Percentiles rank a stretch among this genome's conserved stretches.
Evolutionary conservation across 2,888 invertebrate species (phyloP).

Genomic region (Hypselothyrea guttata): DNA sequence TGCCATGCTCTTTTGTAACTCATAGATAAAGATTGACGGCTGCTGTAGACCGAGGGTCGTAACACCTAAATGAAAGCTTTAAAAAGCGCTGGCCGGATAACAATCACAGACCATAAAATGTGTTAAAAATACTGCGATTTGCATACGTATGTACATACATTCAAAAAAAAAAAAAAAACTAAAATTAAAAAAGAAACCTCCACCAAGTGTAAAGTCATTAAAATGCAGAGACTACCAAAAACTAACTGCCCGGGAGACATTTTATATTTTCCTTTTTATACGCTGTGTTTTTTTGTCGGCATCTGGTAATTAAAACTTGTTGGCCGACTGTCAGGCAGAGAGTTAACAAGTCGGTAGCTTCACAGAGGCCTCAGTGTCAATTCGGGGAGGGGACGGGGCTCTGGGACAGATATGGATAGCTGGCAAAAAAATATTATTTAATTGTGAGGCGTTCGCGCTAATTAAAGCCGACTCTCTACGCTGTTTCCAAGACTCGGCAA

Average conservation of each 20-base stretch:
- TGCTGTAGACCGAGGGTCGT: not conserved
- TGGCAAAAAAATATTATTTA: constrained; percentile 72
- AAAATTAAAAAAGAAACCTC: constrained; percentile 11
- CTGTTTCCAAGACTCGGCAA: constrained; percentile 6
- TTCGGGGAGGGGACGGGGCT: not conserved
- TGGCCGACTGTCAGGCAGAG: constrained; percentile 76
- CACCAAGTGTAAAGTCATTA: constrained; percentile 53
- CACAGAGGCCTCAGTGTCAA: constrained; percentile 33
- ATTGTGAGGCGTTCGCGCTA: constrained; percentile 68
- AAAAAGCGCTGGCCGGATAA: constrained; percentile 45
- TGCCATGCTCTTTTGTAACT: constrained; percentile 2
- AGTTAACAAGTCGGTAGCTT: constrained; percentile 76
- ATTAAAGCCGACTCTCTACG: constrained; percentile 58
- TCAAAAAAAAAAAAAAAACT: no score
- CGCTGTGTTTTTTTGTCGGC: not conserved
- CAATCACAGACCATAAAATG: constrained; percentile 62
- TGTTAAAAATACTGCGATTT: constrained; percentile 45
- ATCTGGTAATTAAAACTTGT: constrained; percentile 73
- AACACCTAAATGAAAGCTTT: constrained; percentile 23
- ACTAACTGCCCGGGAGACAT: constrained; percentile 60
- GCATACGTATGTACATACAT: constrained; percentile 20
- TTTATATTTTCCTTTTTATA: constrained; percentile 23
- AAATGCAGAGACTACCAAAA: constrained; percentile 68
- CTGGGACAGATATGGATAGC: constrained; percentile 7
- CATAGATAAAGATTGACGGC: constrained; percentile 32